phyloP scores from a whole-genome alignment of 1,140 invertebrate genomes.

The Drosophila navojoa region DNA sequence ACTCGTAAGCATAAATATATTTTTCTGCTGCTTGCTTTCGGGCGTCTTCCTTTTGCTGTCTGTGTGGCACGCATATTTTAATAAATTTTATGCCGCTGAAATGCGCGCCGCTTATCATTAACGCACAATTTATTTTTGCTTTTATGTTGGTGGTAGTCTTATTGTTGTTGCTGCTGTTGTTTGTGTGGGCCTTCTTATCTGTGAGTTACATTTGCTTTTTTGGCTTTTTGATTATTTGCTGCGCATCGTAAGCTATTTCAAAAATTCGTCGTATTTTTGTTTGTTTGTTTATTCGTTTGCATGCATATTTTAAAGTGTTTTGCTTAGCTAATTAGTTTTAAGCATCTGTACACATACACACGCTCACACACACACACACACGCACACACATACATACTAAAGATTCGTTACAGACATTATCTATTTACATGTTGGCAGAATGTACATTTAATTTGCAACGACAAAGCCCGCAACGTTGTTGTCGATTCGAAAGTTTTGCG shows the following conservation, averaged over 20 bases:
- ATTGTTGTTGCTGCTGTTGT: conserved; percentile 39
- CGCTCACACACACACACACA: conserved; percentile 22
- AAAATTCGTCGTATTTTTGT: conserved; percentile 21
- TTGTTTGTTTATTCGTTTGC: conserved; percentile 8
- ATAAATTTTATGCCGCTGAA: conserved; percentile 81
- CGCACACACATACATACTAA: conserved; percentile 14
- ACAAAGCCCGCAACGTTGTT: conserved; percentile 57
- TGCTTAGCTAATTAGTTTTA: conserved; percentile 70
- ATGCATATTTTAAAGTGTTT: conserved; percentile 43
- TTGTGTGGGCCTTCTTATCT: conserved; percentile 58
- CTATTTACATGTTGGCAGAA: conserved; percentile 79
- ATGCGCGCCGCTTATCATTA: conserved; percentile 80
- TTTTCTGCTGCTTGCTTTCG: conserved; percentile 55
- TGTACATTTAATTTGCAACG: conserved; percentile 78
- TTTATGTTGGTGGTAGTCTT: conserved; percentile 54
- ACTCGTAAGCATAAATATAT: conserved; percentile 66
- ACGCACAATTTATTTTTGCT: conserved; percentile 83
- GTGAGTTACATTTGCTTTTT: conserved; percentile 81
- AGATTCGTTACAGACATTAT: conserved; percentile 59
- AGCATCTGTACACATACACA: conserved; percentile 30
- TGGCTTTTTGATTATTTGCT: conserved; percentile 79
- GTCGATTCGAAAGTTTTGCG: conserved; percentile 39
- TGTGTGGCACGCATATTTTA: conserved; percentile 74
- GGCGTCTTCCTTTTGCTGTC: conserved; percentile 48
- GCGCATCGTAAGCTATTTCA: conserved; percentile 67